Conservation (phyloP, 2,113 vertebrate genomes). For the Scolopax mira region DNA sequence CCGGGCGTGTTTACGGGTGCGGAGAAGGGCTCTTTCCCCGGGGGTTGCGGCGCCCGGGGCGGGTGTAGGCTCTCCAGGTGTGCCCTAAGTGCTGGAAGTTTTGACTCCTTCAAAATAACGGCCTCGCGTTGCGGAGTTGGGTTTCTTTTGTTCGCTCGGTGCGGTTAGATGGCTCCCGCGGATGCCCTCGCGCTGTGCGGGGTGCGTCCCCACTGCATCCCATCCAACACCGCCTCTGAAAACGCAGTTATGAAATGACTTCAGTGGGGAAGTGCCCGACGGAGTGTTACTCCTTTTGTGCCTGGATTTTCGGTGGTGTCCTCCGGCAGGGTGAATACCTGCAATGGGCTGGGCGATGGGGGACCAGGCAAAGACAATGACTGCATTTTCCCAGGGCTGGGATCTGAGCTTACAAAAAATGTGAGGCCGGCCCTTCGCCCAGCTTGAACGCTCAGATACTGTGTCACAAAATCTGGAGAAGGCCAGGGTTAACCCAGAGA, state of each 20-base stretch:
- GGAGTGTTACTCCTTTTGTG: not conserved
- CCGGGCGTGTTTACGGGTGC: not conserved
- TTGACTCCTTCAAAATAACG: not conserved
- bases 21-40: not conserved
- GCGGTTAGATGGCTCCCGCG: not conserved
- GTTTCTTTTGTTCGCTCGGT: not conserved
- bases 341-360: not conserved
- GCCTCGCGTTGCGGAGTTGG: not conserved
- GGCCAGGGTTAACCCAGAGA: not conserved
- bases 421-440: not conserved
- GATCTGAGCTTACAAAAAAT: slow-evolving; percentile 27
- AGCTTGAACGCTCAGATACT: slow-evolving; percentile 14
- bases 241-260: slow-evolving; percentile 18
- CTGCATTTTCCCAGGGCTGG: slow-evolving; percentile 43
- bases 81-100: slow-evolving; percentile 24
- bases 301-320: not conserved
- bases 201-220: not conserved
- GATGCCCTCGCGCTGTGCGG: not conserved
- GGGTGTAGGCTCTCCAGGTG: not conserved
- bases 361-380: not conserved
- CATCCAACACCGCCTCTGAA: not conserved
- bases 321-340: not conserved
- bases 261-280: not conserved
- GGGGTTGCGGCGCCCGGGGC: not conserved
- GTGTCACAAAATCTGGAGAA: slow-evolving; percentile 20